These are phyloP conservation scores for Vireo griseus DNA, from an alignment of 2,797 vertebrate genomes.

Conservation along the genomic window DNA sequence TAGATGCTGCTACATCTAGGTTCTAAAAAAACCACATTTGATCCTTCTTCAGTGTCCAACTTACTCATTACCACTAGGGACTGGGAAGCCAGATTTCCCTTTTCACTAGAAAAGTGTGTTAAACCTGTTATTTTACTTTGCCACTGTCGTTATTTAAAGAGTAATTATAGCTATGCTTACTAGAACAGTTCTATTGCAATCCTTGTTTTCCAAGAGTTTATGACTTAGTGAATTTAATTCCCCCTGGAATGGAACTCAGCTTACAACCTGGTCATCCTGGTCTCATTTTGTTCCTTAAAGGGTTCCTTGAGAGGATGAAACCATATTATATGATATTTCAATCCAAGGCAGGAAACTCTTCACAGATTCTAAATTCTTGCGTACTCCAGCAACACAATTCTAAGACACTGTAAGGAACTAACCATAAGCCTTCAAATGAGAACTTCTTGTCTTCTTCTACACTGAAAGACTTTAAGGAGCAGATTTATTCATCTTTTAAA, in stretches of 20 bases:
- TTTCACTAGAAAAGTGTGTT: neutral
- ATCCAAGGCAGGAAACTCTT: neutral
- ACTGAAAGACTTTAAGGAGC: neutral
- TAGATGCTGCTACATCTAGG: neutral
- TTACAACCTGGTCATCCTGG: neutral
- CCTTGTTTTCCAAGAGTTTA: constrained; percentile 15
- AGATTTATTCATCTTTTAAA: neutral
- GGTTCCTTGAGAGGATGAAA: neutral
- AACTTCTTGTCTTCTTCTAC: neutral
- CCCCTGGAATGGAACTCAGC: constrained; percentile 9
- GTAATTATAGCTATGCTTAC: constrained; percentile 49
- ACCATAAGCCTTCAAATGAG: neutral
- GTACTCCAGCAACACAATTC: neutral
- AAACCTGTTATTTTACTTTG: constrained; percentile 54
- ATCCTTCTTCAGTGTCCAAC: neutral
- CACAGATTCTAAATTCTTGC: neutral
- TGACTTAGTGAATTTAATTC: constrained; percentile 52
- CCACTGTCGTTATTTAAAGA: constrained; percentile 42
- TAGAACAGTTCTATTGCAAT: constrained; percentile 23
- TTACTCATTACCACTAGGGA: neutral
- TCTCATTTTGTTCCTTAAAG: constrained; percentile 27
- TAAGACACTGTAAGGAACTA: neutral
- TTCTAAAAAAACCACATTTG: neutral
- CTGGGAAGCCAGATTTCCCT: neutral
- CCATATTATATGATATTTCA: neutral